phyloP scores from a whole-genome alignment of 2,113 vertebrate species.

The Poecile atricapillus region DNA sequence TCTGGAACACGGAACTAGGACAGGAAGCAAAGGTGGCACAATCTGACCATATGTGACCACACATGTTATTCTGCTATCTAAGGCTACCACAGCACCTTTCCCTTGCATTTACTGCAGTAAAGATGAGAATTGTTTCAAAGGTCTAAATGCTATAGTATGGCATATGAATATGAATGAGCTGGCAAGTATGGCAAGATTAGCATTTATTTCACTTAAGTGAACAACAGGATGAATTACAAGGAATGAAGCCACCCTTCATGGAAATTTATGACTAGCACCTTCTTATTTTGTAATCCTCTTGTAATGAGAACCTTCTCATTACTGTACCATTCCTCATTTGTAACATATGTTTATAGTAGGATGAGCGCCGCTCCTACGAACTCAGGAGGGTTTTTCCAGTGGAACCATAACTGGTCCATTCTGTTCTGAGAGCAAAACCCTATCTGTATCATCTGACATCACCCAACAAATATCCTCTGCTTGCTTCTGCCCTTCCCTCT shows the following conservation, averaged over 20 bases:
- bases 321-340: not conserved
- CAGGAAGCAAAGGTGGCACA: not conserved
- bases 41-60: not conserved
- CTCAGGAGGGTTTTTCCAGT: not conserved
- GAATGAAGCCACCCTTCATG: constrained; percentile 46
- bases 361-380: not conserved
- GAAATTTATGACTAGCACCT: constrained; percentile 54
- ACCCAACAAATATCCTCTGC: not conserved
- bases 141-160: constrained; percentile 13
- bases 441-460: not conserved
- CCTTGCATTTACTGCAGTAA: not conserved
- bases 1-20: not conserved
- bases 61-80: not conserved
- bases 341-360: not conserved
- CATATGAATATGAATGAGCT: constrained; percentile 42
- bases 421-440: not conserved
- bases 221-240: constrained; percentile 57
- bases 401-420: not conserved
- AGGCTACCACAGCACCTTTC: not conserved
- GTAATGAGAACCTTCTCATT: constrained; percentile 37
- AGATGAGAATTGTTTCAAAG: constrained; percentile 14
- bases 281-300: constrained; percentile 54
- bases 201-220: constrained; percentile 61
- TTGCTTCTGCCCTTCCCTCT: not conserved
- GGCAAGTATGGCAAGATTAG: constrained; percentile 10